Evolutionary conservation across 2,888 invertebrate species (phyloP).

Genomic region (Drosophila cognata): DNA sequence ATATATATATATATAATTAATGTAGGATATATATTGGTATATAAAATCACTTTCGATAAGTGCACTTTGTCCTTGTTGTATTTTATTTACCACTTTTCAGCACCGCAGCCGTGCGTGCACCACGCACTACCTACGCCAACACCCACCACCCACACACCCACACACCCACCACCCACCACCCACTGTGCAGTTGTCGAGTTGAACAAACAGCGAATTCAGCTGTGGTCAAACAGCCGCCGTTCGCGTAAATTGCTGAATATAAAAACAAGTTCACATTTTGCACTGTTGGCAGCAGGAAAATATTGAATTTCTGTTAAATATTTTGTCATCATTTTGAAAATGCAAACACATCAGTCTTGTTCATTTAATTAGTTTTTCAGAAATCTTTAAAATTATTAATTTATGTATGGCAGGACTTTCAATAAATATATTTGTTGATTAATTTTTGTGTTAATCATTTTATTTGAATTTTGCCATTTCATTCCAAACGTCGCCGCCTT

Average conservation of each 20-base stretch:
- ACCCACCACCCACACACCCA: background rate
- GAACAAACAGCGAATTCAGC: constrained; percentile 32
- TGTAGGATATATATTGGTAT: background rate
- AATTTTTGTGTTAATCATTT: background rate
- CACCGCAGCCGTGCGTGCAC: constrained; percentile 45
- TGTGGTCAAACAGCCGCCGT: constrained; percentile 20
- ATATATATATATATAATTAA: background rate
- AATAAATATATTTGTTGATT: background rate
- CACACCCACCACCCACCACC: background rate
- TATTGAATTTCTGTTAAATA: constrained; percentile 42
- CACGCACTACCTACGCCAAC: background rate
- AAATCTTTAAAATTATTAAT: background rate
- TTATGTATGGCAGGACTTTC: background rate
- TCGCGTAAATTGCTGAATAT: constrained; percentile 33
- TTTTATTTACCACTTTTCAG: constrained; percentile 67
- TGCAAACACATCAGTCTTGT: constrained; percentile 44
- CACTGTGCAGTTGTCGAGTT: constrained; percentile 17
- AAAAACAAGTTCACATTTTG: constrained; percentile 34
- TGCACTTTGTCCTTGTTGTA: constrained; percentile 35
- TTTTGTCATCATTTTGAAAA: constrained; percentile 27
- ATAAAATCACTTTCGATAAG: background rate
- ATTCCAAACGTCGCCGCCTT: constrained; percentile 16
- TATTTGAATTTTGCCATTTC: constrained; percentile 3
- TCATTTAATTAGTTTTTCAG: constrained; percentile 40
- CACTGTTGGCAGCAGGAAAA: constrained; percentile 41